These are phyloP conservation scores for Centruroides vittatus DNA, from an alignment of 1,140 invertebrate species.

Conservation along the genomic window DNA sequence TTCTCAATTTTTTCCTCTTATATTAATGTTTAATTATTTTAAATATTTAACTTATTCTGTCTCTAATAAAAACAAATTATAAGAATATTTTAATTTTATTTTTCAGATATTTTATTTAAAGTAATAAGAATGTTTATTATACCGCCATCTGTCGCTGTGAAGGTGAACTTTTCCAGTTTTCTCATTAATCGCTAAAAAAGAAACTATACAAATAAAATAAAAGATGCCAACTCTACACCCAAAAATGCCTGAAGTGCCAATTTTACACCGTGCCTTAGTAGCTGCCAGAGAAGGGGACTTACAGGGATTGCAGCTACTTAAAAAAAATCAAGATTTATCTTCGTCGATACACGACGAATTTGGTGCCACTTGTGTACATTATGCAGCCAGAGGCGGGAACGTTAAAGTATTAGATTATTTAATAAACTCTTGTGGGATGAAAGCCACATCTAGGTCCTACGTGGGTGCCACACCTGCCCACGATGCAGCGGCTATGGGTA, in stretches of 20 bases:
- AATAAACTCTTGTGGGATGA: conserved; percentile 22
- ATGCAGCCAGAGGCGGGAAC: conserved; percentile 30
- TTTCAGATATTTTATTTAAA: too few species aligned
- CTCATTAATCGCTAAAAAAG: too few species aligned
- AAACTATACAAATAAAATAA: too few species aligned
- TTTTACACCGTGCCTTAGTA: conserved; percentile 18
- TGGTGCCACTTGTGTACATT: conserved; percentile 31
- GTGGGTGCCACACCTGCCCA: conserved; percentile 32
- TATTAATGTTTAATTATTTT: too few species aligned
- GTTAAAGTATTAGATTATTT: conserved; percentile 26
- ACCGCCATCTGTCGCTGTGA: too few species aligned
- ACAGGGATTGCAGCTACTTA: conserved; percentile 17
- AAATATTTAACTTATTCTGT: too few species aligned
- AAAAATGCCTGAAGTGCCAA: conserved; percentile 15
- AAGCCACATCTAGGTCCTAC: conserved; percentile 21
- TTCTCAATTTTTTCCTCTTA: too few species aligned
- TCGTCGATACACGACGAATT: conserved; percentile 21
- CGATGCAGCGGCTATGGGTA: conserved; percentile 33
- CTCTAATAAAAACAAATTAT: too few species aligned
- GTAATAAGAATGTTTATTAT: too few species aligned
- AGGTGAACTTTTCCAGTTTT: too few species aligned
- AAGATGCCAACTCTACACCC: not conserved
- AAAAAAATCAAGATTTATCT: conserved; percentile 17
- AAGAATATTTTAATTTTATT: too few species aligned
- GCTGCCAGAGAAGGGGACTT: conserved; percentile 20